phyloP scores from a whole-genome alignment of 2,797 vertebrate genomes.

The Taenioides sp. region DNA sequence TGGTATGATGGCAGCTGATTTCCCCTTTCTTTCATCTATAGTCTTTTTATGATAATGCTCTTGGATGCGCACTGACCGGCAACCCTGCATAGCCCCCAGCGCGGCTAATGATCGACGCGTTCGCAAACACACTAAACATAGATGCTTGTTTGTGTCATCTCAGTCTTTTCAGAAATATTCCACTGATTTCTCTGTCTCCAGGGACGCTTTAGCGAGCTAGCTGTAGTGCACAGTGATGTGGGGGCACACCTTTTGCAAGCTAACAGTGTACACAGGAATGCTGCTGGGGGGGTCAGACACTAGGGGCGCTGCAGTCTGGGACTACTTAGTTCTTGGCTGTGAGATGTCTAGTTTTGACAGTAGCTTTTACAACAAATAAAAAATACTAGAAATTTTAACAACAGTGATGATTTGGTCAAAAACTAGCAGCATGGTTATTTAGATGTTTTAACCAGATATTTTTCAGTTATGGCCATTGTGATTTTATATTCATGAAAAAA shows the following conservation, averaged over 20 bases:
- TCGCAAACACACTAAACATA: constrained; percentile 38
- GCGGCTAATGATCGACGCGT: constrained; percentile 9
- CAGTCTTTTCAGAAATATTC: constrained; percentile 4
- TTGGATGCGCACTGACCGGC: constrained; percentile 16
- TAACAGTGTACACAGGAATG: constrained; percentile 17
- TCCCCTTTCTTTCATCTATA: constrained; percentile 1
- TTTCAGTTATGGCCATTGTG: too few relatives aligned
- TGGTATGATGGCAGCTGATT: not conserved
- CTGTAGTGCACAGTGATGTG: constrained; percentile 28
- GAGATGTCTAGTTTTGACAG: constrained; percentile 17
- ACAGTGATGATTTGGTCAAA: not conserved
- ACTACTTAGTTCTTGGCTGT: constrained; percentile 37
- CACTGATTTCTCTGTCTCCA: constrained; percentile 20
- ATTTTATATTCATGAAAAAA: not conserved
- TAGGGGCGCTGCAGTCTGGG: constrained; percentile 22
- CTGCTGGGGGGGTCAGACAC: constrained; percentile 32
- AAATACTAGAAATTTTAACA: not conserved
- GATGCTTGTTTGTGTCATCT: constrained; percentile 16
- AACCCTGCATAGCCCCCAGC: not conserved
- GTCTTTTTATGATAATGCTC: constrained; percentile 12
- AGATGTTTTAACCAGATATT: too few relatives aligned
- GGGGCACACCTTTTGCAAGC: constrained; percentile 17
- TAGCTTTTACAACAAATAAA: not conserved
- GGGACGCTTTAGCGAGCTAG: constrained; percentile 29
- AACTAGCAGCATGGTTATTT: too few relatives aligned